Percentiles rank a stretch among this genome's conserved stretches.
phyloP scores from a whole-genome alignment of 2,797 vertebrate species.

The Alca torda region DNA sequence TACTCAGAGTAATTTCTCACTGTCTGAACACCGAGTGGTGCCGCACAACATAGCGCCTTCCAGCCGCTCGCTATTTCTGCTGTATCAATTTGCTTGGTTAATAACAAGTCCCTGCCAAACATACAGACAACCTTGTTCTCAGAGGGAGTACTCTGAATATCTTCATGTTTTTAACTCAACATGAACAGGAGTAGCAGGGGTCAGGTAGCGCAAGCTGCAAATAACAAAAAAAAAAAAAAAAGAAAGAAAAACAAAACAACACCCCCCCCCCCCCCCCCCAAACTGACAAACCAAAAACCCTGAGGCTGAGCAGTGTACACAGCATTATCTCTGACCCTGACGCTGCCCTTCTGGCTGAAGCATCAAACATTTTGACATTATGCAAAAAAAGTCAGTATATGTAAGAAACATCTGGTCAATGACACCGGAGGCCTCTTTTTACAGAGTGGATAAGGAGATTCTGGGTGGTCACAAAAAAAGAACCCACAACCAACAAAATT shows the following conservation, averaged over 20 bases:
- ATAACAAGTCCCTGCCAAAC: neutral
- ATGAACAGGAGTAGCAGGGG: neutral
- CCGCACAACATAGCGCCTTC: neutral
- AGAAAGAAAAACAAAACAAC: neutral
- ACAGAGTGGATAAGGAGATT: neutral
- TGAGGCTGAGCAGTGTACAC: neutral
- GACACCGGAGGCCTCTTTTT: neutral
- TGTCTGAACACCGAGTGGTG: neutral
- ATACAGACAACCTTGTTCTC: neutral
- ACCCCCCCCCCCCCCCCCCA: neutral
- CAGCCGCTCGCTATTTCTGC: neutral
- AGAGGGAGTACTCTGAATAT: neutral
- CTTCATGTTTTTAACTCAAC: neutral
- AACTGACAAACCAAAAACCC: neutral
- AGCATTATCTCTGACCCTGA: constrained; percentile 45
- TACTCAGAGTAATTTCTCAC: neutral
- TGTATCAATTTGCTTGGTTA: neutral
- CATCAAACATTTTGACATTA: constrained; percentile 39
- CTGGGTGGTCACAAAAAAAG: neutral
- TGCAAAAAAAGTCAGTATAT: neutral
- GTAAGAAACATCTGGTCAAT: constrained; percentile 41
- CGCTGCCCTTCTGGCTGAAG: constrained; percentile 3
- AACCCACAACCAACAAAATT: neutral
- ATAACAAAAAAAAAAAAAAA: neutral
- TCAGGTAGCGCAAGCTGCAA: neutral